A percentile compares a stretch with the other conserved stretches of the same genome.
Conservation (phyloP, 2,888 invertebrate genomes). For the Petrolisthes manimaculis region DNA sequence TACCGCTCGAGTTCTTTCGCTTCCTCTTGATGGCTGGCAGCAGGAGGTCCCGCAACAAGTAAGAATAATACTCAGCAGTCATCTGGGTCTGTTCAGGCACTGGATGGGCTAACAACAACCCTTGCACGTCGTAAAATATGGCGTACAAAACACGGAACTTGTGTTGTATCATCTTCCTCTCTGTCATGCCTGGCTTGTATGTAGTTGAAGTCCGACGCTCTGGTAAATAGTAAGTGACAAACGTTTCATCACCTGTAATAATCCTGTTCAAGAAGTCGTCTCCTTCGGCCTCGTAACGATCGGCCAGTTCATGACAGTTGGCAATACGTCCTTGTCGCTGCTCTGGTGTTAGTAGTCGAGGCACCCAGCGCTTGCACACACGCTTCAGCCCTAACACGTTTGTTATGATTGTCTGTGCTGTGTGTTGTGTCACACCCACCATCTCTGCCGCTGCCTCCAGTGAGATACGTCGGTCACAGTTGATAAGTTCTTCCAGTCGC, state of each 20-base stretch:
- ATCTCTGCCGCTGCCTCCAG: conserved; percentile 57
- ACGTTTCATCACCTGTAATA: conserved; percentile 61
- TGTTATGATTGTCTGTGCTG: conserved; percentile 48
- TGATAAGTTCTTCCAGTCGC: conserved; percentile 55
- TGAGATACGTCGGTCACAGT: conserved; percentile 50
- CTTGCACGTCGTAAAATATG: conserved; percentile 58
- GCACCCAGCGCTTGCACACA: conserved; percentile 64
- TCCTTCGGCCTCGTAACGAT: conserved; percentile 59
- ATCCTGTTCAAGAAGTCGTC: conserved; percentile 52
- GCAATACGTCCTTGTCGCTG: conserved; percentile 57
- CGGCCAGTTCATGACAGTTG: conserved; percentile 52
- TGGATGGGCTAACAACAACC: conserved; percentile 56
- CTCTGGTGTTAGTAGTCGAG: conserved; percentile 61
- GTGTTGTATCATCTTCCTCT: conserved; percentile 20
- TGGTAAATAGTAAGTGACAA: conserved; percentile 55
- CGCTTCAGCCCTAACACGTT: conserved; percentile 60
- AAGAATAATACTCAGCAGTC: conserved; percentile 53
- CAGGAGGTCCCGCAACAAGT: conserved; percentile 53
- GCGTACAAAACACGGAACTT: conserved; percentile 50
- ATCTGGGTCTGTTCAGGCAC: conserved; percentile 50
- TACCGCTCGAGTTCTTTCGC: conserved; percentile 21
- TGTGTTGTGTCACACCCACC: conserved; percentile 45
- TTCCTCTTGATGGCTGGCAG: conserved; percentile 50
- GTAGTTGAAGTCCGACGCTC: conserved; percentile 46
- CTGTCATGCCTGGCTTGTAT: neutral